Evolutionary conservation across 2,888 invertebrate genomes (phyloP).

Genomic region (Harmothoe impar): DNA sequence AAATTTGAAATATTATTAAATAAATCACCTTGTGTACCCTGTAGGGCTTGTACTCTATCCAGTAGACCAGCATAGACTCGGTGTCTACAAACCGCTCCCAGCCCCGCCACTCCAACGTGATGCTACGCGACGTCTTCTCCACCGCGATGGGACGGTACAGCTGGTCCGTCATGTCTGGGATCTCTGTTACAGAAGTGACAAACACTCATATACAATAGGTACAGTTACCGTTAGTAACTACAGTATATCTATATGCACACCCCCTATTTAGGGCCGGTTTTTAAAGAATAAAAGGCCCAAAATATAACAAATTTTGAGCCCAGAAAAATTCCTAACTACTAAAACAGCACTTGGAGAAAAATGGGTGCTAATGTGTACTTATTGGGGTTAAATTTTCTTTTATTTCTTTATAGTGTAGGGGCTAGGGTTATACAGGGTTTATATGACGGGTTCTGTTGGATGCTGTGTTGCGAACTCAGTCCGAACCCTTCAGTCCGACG

Average conservation of each 20-base stretch:
- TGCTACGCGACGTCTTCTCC: constrained; percentile 37
- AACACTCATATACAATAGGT: not conserved
- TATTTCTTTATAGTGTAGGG: too few species aligned
- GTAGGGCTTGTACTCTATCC: constrained; percentile 66
- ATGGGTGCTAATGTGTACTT: too few species aligned
- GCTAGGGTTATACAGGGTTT: too few species aligned
- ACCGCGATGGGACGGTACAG: constrained; percentile 59
- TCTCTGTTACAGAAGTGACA: constrained; percentile 57
- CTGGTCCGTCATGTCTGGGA: constrained; percentile 64
- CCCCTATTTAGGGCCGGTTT: not conserved
- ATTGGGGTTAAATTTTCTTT: too few species aligned
- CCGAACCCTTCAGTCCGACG: too few species aligned
- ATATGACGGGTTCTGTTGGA: too few species aligned
- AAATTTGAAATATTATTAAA: too few species aligned
- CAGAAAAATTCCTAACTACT: too few species aligned
- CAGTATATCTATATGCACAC: not conserved
- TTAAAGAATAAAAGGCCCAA: too few species aligned
- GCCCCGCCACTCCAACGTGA: constrained; percentile 65
- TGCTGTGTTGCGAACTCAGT: too few species aligned
- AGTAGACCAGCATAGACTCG: constrained; percentile 63
- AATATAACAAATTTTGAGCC: too few species aligned
- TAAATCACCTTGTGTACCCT: constrained; percentile 45
- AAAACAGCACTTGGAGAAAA: too few species aligned
- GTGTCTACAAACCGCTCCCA: constrained; percentile 64
- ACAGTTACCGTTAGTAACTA: not conserved